phyloP scores from a whole-genome alignment of 2,797 vertebrate genomes.

The Meda fulgida region DNA sequence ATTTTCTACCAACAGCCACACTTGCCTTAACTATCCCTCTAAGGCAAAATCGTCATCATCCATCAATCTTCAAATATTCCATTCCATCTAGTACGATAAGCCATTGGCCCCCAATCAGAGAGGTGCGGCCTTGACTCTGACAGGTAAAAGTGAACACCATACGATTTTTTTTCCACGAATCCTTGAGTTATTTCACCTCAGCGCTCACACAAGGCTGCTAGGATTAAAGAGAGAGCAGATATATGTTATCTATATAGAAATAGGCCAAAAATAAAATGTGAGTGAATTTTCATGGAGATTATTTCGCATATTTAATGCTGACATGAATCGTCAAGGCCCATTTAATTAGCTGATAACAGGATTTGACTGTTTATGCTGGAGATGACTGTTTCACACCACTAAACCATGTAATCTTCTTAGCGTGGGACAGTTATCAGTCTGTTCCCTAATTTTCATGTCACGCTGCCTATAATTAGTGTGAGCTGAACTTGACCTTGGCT shows the following conservation, averaged over 20 bases:
- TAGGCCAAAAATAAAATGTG: slow-evolving; percentile 53
- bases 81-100: not conserved
- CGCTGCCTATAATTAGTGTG: slow-evolving; percentile 56
- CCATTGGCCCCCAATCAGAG: not conserved
- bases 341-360: slow-evolving; percentile 66
- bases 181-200: slow-evolving; percentile 42
- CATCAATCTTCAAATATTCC: not conserved
- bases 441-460: slow-evolving; percentile 58
- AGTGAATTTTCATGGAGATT: slow-evolving; percentile 54
- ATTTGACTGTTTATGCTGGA: slow-evolving; percentile 55
- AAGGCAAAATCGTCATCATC: not conserved
- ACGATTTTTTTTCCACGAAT: slow-evolving; percentile 29
- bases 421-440: slow-evolving; percentile 59
- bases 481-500: slow-evolving; percentile 59
- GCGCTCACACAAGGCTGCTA: not conserved
- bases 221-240: slow-evolving; percentile 25
- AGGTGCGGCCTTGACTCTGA: not conserved
- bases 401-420: slow-evolving; percentile 64
- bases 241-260: slow-evolving; percentile 23
- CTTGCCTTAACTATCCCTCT: not conserved
- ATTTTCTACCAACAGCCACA: not conserved
- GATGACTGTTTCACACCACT: slow-evolving; percentile 63
- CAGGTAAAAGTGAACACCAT: slow-evolving; percentile 13
- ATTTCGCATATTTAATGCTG: slow-evolving; percentile 49
- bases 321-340: slow-evolving; percentile 54